Conservation (phyloP, 2,888 invertebrate genomes). For the Drosophila neonasuta region DNA sequence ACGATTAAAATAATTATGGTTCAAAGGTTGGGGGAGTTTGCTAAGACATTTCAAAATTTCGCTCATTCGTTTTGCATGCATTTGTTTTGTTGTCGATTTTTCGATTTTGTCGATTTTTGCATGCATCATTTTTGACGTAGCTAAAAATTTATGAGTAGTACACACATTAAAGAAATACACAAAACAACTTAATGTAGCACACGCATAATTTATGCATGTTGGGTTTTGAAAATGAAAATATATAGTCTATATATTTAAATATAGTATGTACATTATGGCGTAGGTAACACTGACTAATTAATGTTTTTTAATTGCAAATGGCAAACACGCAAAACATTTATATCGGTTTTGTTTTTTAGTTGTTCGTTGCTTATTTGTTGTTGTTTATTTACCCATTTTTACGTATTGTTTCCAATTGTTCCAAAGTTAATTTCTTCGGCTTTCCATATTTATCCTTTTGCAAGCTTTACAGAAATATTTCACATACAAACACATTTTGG, state of each 20-base stretch:
- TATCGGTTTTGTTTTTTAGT: constrained; percentile 39
- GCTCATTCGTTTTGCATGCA: constrained; percentile 9
- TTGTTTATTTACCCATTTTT: constrained; percentile 87
- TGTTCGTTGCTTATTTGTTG: constrained; percentile 41
- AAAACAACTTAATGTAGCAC: constrained; percentile 23
- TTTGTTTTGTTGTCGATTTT: constrained; percentile 23
- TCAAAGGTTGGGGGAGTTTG: background rate
- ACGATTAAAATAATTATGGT: background rate
- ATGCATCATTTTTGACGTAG: constrained; percentile 43
- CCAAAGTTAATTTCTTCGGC: constrained; percentile 90
- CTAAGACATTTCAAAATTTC: constrained; percentile 11
- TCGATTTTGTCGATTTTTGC: constrained; percentile 16
- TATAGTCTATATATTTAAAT: constrained; percentile 36
- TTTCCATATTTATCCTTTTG: constrained; percentile 94
- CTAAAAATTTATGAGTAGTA: constrained; percentile 31
- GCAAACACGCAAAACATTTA: constrained; percentile 65
- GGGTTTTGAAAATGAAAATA: constrained; percentile 44
- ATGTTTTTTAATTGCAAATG: constrained; percentile 33
- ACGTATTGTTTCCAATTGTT: constrained; percentile 90
- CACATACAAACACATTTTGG: constrained; percentile 64
- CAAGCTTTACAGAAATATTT: constrained; percentile 88
- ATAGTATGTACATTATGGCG: constrained; percentile 49
- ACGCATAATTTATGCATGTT: constrained; percentile 35
- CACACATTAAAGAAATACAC: constrained; percentile 30
- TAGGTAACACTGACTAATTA: constrained; percentile 69